phyloP scores from a whole-genome alignment of 1,140 invertebrate genomes.

The fruit fly (Drosophila melanogaster) region DNA sequence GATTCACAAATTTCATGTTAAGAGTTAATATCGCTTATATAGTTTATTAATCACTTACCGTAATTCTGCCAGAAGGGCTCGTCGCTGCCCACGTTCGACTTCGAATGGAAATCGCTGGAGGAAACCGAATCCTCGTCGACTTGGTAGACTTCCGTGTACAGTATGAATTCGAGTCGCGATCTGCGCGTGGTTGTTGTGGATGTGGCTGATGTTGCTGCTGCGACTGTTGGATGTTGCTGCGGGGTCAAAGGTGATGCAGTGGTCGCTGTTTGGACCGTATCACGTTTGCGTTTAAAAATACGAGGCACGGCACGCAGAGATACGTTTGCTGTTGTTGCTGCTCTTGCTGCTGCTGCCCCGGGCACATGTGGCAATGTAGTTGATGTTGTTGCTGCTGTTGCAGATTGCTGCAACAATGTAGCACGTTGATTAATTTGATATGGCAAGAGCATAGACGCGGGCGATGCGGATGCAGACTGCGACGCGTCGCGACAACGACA shows the following conservation, averaged over 20 bases:
- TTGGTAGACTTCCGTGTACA: constrained; percentile 71
- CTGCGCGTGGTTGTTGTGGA: constrained; percentile 37
- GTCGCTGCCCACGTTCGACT: constrained; percentile 16
- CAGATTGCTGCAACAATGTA: constrained; percentile 77
- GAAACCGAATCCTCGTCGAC: constrained; percentile 53
- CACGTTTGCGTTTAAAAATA: constrained; percentile 81
- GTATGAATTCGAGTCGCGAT: constrained; percentile 62
- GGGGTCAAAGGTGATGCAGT: constrained; percentile 74
- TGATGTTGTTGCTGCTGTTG: constrained; percentile 48
- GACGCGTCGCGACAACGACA: constrained; percentile 64
- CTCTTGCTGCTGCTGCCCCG: constrained; percentile 1
- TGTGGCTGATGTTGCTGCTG: constrained; percentile 31
- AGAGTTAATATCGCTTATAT: neutral
- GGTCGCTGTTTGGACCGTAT: constrained; percentile 67
- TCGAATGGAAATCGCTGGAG: constrained; percentile 15
- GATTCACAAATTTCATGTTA: too few species aligned
- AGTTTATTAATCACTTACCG: constrained; percentile 68
- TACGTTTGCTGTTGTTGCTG: constrained; percentile 41
- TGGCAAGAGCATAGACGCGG: constrained; percentile 78
- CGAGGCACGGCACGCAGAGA: constrained; percentile 57
- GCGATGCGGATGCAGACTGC: constrained; percentile 54
- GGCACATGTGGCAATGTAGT: constrained; percentile 64
- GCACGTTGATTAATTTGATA: constrained; percentile 83
- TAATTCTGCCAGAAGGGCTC: constrained; percentile 77
- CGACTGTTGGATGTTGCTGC: constrained; percentile 28